phyloP scores from a whole-genome alignment of 2,888 invertebrate species.

The Heteromurus nitidus region DNA sequence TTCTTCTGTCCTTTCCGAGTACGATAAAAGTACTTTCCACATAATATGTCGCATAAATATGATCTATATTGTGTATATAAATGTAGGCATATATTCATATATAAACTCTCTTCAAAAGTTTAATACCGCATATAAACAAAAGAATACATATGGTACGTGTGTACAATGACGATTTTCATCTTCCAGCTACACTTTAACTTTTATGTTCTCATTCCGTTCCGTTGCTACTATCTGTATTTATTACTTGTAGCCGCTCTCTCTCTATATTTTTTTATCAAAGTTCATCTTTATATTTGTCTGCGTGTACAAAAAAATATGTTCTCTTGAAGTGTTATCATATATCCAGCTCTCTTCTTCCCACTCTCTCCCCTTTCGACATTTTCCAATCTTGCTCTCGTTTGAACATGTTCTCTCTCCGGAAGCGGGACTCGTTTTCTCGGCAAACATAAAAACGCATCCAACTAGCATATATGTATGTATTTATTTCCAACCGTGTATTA shows the following conservation, averaged over 20 bases:
- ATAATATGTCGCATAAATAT: conserved; percentile 2
- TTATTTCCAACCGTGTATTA: no score
- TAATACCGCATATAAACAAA: no score
- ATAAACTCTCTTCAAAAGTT: background rate
- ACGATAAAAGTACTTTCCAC: conserved; percentile 5
- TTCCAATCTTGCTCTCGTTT: background rate
- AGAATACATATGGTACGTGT: background rate
- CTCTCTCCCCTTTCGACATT: background rate
- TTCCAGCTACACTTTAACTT: conserved; percentile 5
- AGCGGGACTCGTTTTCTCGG: no score
- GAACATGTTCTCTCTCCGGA: no score
- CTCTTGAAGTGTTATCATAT: background rate
- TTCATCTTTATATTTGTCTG: background rate
- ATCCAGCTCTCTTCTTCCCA: background rate
- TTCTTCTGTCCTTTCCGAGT: conserved; percentile 66
- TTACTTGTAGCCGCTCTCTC: background rate
- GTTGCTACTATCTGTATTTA: background rate
- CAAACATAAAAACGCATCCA: no score
- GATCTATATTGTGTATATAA: background rate
- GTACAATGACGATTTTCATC: no score
- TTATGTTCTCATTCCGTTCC: conserved; percentile 1
- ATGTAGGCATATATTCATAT: background rate
- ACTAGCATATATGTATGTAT: no score
- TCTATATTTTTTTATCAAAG: background rate
- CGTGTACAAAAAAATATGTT: background rate